These are phyloP conservation scores for Elysia chlorotica DNA, from an alignment of 1,140 invertebrate species.

Conservation along the genomic window DNA sequence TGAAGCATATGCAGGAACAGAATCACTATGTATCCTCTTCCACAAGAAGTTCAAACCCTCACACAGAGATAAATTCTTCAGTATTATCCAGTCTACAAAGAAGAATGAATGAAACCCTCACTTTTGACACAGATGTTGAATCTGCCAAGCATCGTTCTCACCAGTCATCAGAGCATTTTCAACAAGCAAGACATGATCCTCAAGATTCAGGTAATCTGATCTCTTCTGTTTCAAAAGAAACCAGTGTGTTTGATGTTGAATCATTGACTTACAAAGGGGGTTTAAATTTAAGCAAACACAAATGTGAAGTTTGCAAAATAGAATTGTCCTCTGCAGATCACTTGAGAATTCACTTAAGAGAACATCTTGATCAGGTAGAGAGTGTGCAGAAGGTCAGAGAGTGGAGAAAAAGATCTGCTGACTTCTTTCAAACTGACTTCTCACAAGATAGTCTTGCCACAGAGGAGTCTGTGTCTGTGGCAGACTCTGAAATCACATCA, in stretches of 20 bases:
- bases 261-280: neutral
- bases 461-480: neutral
- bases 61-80: no score
- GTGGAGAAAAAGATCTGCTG: neutral
- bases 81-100: neutral
- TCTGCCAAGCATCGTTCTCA: no score
- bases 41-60: no score
- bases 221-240: neutral
- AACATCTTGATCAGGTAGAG: slow-evolving; percentile 7
- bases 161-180: neutral
- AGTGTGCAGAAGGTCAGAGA: slow-evolving; percentile 19
- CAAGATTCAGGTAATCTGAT: neutral
- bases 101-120: slow-evolving; percentile 7
- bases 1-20: slow-evolving; percentile 14
- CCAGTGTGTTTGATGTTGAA: neutral
- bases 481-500: slow-evolving; percentile 13
- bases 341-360: neutral
- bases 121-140: no score
- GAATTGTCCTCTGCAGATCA: neutral
- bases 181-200: neutral
- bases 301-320: neutral
- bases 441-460: no score
- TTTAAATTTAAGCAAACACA: neutral
- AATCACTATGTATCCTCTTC: no score
- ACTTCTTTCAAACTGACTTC: slow-evolving; percentile 15